A percentile compares a stretch with the other conserved stretches of the same genome.
Conservation (phyloP, 2,797 vertebrate species). For the Cercopithecus hamlyni region DNA sequence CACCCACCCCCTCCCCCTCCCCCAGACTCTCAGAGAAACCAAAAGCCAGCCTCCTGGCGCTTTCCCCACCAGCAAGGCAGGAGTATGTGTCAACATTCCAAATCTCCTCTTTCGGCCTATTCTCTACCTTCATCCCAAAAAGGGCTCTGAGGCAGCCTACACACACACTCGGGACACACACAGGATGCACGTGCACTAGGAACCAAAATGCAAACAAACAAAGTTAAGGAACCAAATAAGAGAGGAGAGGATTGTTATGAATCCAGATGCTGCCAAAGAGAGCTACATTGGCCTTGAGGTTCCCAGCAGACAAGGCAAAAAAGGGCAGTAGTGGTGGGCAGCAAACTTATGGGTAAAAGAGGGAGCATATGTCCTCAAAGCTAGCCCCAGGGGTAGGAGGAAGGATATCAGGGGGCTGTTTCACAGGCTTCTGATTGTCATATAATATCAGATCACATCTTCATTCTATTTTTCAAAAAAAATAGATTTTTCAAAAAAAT, state of each 20-base stretch:
- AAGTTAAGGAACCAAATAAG: constrained; percentile 16
- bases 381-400: neutral
- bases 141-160: neutral
- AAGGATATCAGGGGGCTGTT: neutral
- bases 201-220: constrained; percentile 25
- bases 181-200: neutral
- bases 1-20: neutral
- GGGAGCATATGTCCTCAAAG: neutral
- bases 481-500: too few relatives aligned
- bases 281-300: neutral
- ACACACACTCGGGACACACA: neutral
- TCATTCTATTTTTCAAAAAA: neutral
- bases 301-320: neutral
- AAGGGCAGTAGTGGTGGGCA: neutral
- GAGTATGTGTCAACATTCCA: neutral
- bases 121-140: constrained; percentile 13
- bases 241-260: neutral
- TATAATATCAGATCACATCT: neutral
- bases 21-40: neutral
- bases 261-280: neutral
- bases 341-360: neutral
- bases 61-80: neutral
- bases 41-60: neutral
- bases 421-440: neutral
- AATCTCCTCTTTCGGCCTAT: neutral